These are phyloP conservation scores for Indicator indicator DNA, from an alignment of 2,113 vertebrate species.

Conservation along the genomic window DNA sequence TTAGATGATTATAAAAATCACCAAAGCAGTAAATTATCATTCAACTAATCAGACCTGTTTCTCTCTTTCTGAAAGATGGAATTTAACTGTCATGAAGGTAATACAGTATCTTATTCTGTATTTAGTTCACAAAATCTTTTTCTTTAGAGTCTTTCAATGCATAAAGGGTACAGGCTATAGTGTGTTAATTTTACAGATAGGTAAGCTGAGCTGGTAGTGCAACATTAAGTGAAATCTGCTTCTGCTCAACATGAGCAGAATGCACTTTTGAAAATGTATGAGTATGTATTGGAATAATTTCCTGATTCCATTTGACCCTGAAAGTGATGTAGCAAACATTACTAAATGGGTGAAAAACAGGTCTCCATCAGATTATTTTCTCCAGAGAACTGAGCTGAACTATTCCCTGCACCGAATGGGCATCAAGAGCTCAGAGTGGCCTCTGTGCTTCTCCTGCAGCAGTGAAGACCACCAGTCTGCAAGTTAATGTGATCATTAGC, in stretches of 20 bases:
- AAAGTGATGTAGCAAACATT: not conserved
- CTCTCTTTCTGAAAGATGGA: not conserved
- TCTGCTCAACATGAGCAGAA: not conserved
- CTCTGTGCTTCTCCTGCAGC: not conserved
- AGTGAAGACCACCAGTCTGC: too few species aligned
- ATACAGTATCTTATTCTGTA: not conserved
- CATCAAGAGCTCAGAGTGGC: not conserved
- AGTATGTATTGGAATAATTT: not conserved
- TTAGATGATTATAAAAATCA: not conserved
- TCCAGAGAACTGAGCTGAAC: not conserved
- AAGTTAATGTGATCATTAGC: not conserved
- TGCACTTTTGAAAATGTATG: not conserved
- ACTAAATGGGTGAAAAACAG: not conserved
- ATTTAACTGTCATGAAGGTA: not conserved
- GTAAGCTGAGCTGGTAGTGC: not conserved
- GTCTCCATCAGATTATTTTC: not conserved
- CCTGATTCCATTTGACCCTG: not conserved
- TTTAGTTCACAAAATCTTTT: not conserved
- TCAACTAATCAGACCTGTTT: not conserved
- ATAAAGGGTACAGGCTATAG: not conserved
- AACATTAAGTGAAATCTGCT: not conserved
- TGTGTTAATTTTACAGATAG: not conserved
- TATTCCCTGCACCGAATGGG: not conserved
- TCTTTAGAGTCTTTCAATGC: not conserved
- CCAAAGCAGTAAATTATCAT: not conserved